Evolutionary conservation across 2,888 invertebrate species (phyloP), one percentile per base, ranked within the genome.

Genomic region (Thymelicus lineola): DNA sequence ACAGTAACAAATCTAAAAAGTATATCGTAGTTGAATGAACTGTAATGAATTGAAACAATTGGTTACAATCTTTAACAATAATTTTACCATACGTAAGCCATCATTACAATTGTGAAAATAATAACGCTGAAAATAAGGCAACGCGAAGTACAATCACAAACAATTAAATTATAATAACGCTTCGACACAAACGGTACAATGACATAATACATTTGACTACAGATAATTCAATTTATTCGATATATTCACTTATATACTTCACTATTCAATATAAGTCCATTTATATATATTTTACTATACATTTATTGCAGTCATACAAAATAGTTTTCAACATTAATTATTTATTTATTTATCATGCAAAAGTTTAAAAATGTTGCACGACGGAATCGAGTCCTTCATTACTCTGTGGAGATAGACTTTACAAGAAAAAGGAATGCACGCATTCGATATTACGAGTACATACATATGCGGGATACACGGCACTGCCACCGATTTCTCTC

Each of bases 1-100:
- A 79, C 79, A 75, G 73, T 78, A 79, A 79, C 79, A 79, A 78
- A 76, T 74, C 76, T 78, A 77, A 73, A 73, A 71, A 35, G 66
- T 71, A 65, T 70, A 50, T 42, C 20, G 59, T 70, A 62, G 57
- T 69, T 69, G 20, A 53, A 62, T 55, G 60, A 38, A 62, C 42
- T 59, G 28, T 36, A 59, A 38, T 58, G 50, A 42, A 61, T 35
- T 67, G 28, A 50, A 67, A 45, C 48, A 15, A 45, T 10, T 20
- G 28, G 14, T 57, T 46, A 62, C 38, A 46, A 61, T 17, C 35
- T 48, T 12, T 50, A 36, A 62, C 50, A 50, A 57, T 61, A 15
- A 38, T 38, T 36, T 38, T 53, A 61, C 20, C 1, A 60, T 45
- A 17, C 17, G 50, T 50, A 50, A 50, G 17, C 50, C 17, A 50